Conservation (phyloP, 1,140 invertebrate genomes). For the Neomicropteryx cornuta region DNA sequence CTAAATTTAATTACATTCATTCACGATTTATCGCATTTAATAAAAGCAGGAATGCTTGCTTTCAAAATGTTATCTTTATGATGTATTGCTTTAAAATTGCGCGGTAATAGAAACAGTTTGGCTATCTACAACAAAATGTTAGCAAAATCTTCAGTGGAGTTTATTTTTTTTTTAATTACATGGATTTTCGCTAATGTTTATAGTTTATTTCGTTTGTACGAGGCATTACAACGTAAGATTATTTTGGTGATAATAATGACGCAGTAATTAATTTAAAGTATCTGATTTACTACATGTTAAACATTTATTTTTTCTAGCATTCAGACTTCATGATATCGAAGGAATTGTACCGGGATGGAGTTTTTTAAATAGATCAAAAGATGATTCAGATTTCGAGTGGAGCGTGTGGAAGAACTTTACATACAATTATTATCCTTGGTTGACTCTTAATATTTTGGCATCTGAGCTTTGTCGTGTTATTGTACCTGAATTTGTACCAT, state of each 20-base stretch:
- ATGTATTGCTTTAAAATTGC: too few relatives aligned
- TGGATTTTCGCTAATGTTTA: conserved; percentile 30
- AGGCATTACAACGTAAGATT: conserved; percentile 25
- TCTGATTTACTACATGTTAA: neutral
- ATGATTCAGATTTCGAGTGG: conserved; percentile 38
- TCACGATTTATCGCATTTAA: too few relatives aligned
- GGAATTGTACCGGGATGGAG: conserved; percentile 30
- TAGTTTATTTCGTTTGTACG: conserved; percentile 25
- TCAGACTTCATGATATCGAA: conserved; percentile 7
- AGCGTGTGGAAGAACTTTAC: conserved; percentile 33
- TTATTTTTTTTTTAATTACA: conserved; percentile 22
- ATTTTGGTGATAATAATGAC: conserved; percentile 1
- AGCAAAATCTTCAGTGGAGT: conserved; percentile 20
- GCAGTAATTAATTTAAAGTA: neutral
- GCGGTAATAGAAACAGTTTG: too few relatives aligned
- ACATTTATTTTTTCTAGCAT: conserved; percentile 8
- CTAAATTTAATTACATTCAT: too few relatives aligned
- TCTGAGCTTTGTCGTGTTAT: conserved; percentile 26
- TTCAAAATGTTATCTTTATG: too few relatives aligned
- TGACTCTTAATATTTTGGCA: conserved; percentile 25
- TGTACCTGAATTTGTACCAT: conserved; percentile 17
- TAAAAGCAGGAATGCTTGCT: too few relatives aligned
- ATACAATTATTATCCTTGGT: conserved; percentile 23
- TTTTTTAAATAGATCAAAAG: conserved; percentile 24
- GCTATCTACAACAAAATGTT: too few relatives aligned